phyloP scores from a whole-genome alignment of 2,797 vertebrate species.

The Decapterus maruadsi region DNA sequence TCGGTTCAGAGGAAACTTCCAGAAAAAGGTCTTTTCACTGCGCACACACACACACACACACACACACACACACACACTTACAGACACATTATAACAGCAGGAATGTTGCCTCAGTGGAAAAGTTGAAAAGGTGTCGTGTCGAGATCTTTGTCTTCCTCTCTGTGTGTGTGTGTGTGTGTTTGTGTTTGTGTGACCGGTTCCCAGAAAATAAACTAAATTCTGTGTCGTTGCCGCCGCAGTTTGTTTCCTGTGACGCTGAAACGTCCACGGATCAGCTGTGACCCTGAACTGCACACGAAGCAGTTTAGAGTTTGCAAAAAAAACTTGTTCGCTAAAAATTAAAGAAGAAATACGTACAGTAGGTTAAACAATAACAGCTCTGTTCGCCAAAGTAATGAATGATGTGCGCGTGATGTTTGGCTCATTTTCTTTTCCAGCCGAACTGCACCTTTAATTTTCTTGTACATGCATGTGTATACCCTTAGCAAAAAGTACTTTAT shows the following conservation, averaged over 20 bases:
- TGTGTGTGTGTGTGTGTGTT: neutral
- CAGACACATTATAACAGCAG: slow-evolving; percentile 21
- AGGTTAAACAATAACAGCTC: too few species aligned
- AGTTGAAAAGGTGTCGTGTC: slow-evolving; percentile 24
- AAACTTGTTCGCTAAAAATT: too few species aligned
- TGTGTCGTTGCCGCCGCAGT: neutral
- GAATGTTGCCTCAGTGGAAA: slow-evolving; percentile 15
- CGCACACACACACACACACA: slow-evolving; percentile 38
- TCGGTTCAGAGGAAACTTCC: slow-evolving; percentile 53
- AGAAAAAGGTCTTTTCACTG: slow-evolving; percentile 60
- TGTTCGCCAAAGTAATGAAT: too few species aligned
- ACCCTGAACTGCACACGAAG: neutral
- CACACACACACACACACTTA: slow-evolving; percentile 39
- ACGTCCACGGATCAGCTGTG: neutral
- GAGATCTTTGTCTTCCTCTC: slow-evolving; percentile 13
- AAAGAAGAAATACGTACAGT: too few species aligned
- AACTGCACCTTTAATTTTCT: too few species aligned
- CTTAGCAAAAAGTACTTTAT: too few species aligned
- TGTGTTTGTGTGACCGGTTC: neutral
- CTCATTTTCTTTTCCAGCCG: too few species aligned
- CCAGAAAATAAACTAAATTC: slow-evolving; percentile 11
- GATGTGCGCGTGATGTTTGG: too few species aligned
- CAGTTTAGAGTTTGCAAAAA: too few species aligned
- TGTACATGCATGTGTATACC: too few species aligned
- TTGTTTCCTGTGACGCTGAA: neutral